Evolutionary conservation across 2,888 invertebrate species (phyloP), one percentile per base, ranked within the genome.

Genomic region (Podabrus alpinus): DNA sequence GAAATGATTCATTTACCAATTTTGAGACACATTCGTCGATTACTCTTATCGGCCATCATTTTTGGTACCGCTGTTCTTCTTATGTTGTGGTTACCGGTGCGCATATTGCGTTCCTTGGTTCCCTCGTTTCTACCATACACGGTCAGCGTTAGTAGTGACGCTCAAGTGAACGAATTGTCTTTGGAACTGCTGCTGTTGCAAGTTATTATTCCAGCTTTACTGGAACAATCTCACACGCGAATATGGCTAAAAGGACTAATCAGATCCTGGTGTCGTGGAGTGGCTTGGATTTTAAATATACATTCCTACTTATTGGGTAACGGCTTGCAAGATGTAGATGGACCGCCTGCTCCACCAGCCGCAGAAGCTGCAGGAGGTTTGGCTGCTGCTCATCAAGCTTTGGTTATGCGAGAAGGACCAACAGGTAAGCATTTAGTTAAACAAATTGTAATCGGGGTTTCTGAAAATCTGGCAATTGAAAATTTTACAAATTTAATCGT

Each of bases 1-100:
- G 97, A 96, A 92, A 99, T 99, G 99, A 99, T 99, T 80, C 98
- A 99, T 86, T 89, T 98, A 29, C 96, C 99, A 1, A 96, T 99
- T 59, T 89, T 97, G 83, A 92, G 95, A 61, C 99, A 99, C 86
- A 92, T 97, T 15, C 91, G 97, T 11, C 92, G 99, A 45, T 91
- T 99, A 66, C 91, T 98, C 15, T 95, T 97, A 0, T 98, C 98
- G 0, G 95, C 97, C 15, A 95, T 98, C 84, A 95, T 97, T 81
- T 99, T 99, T 88, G 99, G 98, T 16, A 97, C 96, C 1, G 97
- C 96, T 0, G 97, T 99, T 1, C 89, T 99, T 59, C 90, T 99
- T 62, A 97, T 99, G 94, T 90, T 99, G 61, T 99, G 98, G 96
- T 88, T 98, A 72, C 99, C 99, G 0, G 94, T 98, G 25, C 90